Percentiles rank a stretch among this genome's conserved stretches.
phyloP scores from a whole-genome alignment of 2,888 invertebrate species.

The Acleris holmiana region DNA sequence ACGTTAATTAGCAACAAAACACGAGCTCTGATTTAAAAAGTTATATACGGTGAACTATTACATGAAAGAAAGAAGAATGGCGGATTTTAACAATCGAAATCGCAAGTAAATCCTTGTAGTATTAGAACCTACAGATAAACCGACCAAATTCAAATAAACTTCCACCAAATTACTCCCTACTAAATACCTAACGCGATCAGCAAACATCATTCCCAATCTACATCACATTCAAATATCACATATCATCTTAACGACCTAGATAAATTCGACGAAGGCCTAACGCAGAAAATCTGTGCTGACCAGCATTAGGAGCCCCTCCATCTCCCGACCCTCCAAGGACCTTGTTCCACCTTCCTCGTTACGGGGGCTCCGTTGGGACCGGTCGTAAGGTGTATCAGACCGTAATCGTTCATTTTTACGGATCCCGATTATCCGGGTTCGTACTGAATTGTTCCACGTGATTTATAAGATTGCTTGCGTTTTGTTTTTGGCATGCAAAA shows the following conservation, averaged over 20 bases:
- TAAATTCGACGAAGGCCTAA: slow-evolving; percentile 24
- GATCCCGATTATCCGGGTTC: slow-evolving; percentile 23
- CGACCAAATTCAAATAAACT: background rate
- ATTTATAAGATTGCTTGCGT: slow-evolving; percentile 23
- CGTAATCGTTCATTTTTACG: slow-evolving; percentile 36
- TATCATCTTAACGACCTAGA: slow-evolving; percentile 34
- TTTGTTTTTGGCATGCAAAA: slow-evolving; percentile 8
- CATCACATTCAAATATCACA: slow-evolving; percentile 37
- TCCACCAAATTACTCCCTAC: background rate
- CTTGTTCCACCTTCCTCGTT: slow-evolving; percentile 20
- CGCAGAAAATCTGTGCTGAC: slow-evolving; percentile 26
- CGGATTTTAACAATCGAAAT: no score
- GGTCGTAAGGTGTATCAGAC: slow-evolving; percentile 11
- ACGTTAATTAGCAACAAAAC: no score
- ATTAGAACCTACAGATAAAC: no score
- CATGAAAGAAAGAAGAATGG: no score
- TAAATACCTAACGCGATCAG: background rate
- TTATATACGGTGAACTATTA: no score
- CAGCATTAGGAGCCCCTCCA: slow-evolving; percentile 14
- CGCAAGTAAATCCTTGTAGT: no score
- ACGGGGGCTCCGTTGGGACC: slow-evolving; percentile 13
- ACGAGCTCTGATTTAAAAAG: no score
- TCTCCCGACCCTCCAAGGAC: background rate
- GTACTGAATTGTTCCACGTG: slow-evolving; percentile 17
- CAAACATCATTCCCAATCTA: background rate